Conservation (phyloP, 2,888 invertebrate genomes). For the Agonopterix heracliana region DNA sequence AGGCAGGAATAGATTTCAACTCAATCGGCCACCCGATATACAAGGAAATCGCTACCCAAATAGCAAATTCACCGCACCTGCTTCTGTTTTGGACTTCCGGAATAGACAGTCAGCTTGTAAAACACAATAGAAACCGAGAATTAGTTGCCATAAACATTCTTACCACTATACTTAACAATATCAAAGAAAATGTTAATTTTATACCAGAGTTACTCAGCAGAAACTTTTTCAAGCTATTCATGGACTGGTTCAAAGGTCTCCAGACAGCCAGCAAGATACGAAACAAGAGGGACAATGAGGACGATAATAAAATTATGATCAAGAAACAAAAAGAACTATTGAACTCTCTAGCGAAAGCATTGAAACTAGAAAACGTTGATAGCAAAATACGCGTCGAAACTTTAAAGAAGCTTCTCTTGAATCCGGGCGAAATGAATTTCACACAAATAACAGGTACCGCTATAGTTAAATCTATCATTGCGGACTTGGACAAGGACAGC, state of each 20-base stretch:
- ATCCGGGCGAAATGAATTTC: constrained; percentile 83
- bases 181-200: constrained; percentile 54
- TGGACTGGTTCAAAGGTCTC: constrained; percentile 78
- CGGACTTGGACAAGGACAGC: constrained; percentile 75
- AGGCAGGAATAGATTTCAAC: constrained; percentile 77
- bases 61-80: constrained; percentile 71
- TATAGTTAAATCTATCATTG: constrained; percentile 79
- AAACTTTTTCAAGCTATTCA: constrained; percentile 79
- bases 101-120: constrained; percentile 57
- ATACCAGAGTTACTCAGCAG: constrained; percentile 78
- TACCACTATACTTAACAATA: constrained; percentile 69
- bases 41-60: constrained; percentile 72
- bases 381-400: constrained; percentile 73
- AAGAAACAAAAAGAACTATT: constrained; percentile 75
- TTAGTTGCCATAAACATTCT: constrained; percentile 77
- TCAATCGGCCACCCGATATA: constrained; percentile 80
- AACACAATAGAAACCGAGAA: constrained; percentile 76
- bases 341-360: constrained; percentile 61
- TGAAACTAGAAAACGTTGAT: constrained; percentile 65
- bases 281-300: constrained; percentile 61
- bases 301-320: constrained; percentile 70
- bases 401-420: constrained; percentile 79
- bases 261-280: constrained; percentile 76
- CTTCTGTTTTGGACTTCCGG: constrained; percentile 74
- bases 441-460: constrained; percentile 83